Conservation (phyloP, 2,888 invertebrate species). For the Apamea anceps region DNA sequence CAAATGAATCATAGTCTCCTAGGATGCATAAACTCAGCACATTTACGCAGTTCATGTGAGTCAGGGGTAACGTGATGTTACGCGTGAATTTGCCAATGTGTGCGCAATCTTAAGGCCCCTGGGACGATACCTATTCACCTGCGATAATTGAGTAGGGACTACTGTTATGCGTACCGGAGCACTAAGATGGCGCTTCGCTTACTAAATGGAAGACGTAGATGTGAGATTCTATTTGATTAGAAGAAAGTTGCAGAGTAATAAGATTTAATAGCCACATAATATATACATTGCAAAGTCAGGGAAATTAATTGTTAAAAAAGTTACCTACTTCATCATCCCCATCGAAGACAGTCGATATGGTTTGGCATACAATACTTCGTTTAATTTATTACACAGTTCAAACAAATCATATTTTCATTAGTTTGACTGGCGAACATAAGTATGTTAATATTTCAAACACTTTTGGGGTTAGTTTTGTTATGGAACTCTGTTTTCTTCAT, state of each 20-base stretch:
- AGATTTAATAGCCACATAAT: not conserved
- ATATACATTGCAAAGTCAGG: not conserved
- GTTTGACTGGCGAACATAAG: no score
- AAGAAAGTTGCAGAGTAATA: not conserved
- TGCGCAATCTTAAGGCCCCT: conserved; percentile 45
- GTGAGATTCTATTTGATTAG: conserved; percentile 21
- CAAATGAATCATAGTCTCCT: conserved; percentile 28
- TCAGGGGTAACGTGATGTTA: conserved; percentile 6
- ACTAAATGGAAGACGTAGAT: conserved; percentile 24
- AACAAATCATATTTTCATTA: no score
- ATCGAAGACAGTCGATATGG: no score
- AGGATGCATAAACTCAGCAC: conserved; percentile 32
- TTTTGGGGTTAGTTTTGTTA: no score
- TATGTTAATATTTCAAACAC: no score
- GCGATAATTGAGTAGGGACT: conserved; percentile 52
- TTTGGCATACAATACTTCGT: no score
- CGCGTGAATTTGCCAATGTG: conserved; percentile 40
- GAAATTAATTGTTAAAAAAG: no score
- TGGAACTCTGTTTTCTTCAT: no score
- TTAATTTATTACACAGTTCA: no score
- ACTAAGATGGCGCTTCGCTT: conserved; percentile 16
- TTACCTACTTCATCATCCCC: no score
- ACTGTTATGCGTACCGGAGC: conserved; percentile 11
- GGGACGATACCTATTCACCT: conserved; percentile 54
- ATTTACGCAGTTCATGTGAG: conserved; percentile 25